phyloP scores from a whole-genome alignment of 2,888 invertebrate genomes.

The Apeira syringaria region DNA sequence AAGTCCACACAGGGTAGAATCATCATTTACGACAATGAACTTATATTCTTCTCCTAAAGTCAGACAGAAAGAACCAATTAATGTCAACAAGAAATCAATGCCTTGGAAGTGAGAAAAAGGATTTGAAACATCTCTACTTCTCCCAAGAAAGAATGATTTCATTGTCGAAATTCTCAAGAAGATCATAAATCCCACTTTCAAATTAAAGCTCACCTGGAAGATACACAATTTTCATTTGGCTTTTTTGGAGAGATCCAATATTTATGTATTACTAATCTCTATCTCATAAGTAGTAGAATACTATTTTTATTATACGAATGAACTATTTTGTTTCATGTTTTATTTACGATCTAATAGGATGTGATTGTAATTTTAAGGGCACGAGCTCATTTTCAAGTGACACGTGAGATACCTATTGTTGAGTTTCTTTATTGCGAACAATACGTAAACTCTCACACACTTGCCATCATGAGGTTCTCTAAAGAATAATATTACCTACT shows the following conservation, averaged over 20 bases:
- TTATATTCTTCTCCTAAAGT: slow-evolving; percentile 13
- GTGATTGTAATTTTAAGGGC: slow-evolving; percentile 1
- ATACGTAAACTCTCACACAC: slow-evolving; percentile 29
- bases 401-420: slow-evolving; percentile 29
- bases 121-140: not conserved
- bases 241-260: slow-evolving; percentile 8
- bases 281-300: slow-evolving; percentile 44
- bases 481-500: slow-evolving; percentile 14
- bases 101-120: slow-evolving; percentile 44
- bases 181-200: no score
- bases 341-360: slow-evolving; percentile 7
- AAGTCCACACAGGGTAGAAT: slow-evolving; percentile 38
- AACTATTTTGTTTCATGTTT: slow-evolving; percentile 20
- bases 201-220: no score
- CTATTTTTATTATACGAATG: slow-evolving; percentile 35
- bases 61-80: not conserved
- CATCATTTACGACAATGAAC: slow-evolving; percentile 27
- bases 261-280: slow-evolving; percentile 31
- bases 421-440: slow-evolving; percentile 23
- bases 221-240: no score
- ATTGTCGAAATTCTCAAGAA: no score
- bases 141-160: no score
- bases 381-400: slow-evolving; percentile 29
- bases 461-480: slow-evolving; percentile 18
- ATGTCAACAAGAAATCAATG: slow-evolving; percentile 16